A percentile compares a stretch with the other conserved stretches of the same genome.
phyloP scores from a whole-genome alignment of 2,888 invertebrate genomes.

The Pandemis heparana region DNA sequence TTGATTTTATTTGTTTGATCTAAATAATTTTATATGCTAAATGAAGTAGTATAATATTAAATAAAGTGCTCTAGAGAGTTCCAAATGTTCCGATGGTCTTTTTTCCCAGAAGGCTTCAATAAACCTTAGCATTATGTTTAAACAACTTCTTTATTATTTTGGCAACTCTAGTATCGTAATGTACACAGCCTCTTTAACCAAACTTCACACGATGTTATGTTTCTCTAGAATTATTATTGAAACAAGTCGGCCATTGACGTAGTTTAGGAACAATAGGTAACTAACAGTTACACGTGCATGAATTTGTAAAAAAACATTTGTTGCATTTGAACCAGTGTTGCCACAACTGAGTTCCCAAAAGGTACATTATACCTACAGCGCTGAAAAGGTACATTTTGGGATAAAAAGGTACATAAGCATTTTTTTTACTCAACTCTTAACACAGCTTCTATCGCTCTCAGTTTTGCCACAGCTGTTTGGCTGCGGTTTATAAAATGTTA shows the following conservation, averaged over 20 bases:
- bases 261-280: conserved; percentile 34
- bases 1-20: no score
- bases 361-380: no score
- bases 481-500: no score
- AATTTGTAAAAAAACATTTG: conserved; percentile 1
- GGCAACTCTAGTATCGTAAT: conserved; percentile 8
- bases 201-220: conserved; percentile 34
- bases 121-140: not conserved
- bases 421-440: no score
- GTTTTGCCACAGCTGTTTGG: no score
- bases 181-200: conserved; percentile 31
- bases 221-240: conserved; percentile 37
- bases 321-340: not conserved
- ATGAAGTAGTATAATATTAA: no score
- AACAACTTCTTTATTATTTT: conserved; percentile 19
- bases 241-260: conserved; percentile 38
- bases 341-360: no score
- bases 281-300: conserved; percentile 30
- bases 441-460: no score
- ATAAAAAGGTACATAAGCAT: no score
- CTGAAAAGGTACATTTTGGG: no score
- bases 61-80: not conserved
- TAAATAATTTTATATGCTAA: no score
- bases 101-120: not conserved
- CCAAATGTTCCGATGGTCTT: not conserved